These are phyloP conservation scores for Anodontia alba DNA, from an alignment of 2,888 invertebrate species.

Conservation along the genomic window DNA sequence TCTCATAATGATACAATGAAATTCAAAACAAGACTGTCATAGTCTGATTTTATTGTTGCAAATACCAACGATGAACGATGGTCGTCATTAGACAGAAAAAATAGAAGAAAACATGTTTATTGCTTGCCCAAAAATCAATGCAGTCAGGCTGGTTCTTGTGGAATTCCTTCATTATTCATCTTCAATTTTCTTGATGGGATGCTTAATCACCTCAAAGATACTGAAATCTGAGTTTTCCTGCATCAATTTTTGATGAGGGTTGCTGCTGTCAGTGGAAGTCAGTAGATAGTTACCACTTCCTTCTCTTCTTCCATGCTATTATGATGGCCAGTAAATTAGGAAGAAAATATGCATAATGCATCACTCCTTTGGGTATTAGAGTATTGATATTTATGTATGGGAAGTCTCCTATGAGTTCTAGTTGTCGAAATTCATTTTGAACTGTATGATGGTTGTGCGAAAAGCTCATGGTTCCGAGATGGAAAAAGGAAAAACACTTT, in stretches of 20 bases:
- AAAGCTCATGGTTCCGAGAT: not conserved
- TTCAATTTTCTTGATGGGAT: conserved; percentile 44
- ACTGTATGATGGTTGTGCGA: not conserved
- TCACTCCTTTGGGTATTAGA: not conserved
- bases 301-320: not conserved
- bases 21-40: too few species aligned
- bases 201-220: conserved; percentile 57
- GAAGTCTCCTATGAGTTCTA: not conserved
- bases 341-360: not conserved
- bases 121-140: conserved; percentile 11
- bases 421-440: conserved; percentile 5
- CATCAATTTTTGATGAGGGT: not conserved
- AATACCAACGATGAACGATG: too few species aligned
- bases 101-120: too few species aligned
- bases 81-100: too few species aligned
- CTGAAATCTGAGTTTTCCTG: conserved; percentile 29
- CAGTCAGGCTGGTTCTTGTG: conserved; percentile 13
- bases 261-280: not conserved
- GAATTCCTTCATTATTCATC: conserved; percentile 54
- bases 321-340: not conserved
- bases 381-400: conserved; percentile 7
- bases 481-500: not conserved
- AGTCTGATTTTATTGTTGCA: too few species aligned
- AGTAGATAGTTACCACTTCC: not conserved
- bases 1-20: too few species aligned